Evolutionary conservation across 2,113 vertebrate genomes (phyloP).

Genomic region (Phalacrocorax aristotelis): DNA sequence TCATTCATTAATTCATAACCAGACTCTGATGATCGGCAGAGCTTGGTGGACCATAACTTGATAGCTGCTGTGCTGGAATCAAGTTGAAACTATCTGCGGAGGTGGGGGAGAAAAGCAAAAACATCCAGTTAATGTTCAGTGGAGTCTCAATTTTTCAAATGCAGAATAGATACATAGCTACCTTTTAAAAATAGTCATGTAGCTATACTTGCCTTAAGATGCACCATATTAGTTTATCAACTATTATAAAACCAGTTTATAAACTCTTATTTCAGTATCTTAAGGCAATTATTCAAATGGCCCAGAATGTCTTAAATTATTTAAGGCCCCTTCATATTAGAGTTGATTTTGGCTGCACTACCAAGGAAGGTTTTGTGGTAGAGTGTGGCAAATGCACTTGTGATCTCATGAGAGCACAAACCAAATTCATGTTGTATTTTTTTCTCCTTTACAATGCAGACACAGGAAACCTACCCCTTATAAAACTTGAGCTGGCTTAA

Average conservation of each 20-base stretch:
- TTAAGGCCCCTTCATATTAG: neutral
- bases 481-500: neutral
- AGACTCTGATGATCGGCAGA: fast-evolving
- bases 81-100: neutral
- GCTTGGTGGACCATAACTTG: neutral
- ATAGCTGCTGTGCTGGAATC: neutral
- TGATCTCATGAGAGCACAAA: neutral
- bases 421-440: neutral
- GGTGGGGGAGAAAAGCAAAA: neutral
- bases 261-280: neutral
- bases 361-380: neutral
- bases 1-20: neutral
- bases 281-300: neutral
- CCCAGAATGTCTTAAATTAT: neutral
- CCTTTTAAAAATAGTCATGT: neutral
- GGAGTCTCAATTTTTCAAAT: neutral
- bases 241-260: neutral
- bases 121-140: neutral
- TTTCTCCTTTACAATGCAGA: neutral
- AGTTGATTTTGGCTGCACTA: neutral
- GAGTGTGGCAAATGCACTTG: neutral
- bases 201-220: neutral
- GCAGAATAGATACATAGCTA: too few species aligned
- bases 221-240: neutral
- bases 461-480: neutral